Base-by-base conservation (phyloP, 2,797 vertebrate species). In the Cuculus canorus region DNA sequence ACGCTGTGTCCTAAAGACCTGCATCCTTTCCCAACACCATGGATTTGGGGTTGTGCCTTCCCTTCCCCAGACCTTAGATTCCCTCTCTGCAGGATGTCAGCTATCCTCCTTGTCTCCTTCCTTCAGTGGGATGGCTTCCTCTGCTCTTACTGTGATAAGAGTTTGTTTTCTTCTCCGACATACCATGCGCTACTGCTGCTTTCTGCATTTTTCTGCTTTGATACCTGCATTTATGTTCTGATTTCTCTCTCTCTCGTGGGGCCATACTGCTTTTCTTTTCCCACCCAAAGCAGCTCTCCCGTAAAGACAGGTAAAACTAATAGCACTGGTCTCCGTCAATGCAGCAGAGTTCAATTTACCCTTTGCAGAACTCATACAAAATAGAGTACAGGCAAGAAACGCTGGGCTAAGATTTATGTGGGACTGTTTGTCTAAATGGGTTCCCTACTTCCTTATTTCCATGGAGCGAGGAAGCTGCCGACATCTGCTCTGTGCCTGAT, bases 91-190 rank as follows among this genome's bases (percentile, higher is more conserved):
- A 72, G 90, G 93, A 89, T 87, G 91, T 33, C 78, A 43, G 61
- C 88, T 90, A 88, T 90, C 79, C 88, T 95, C 60, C 95, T 90
- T 66, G 85, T 92, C 88, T 88, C 88, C 91, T 96, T 92, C 93
- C 95, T 97, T 93, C 90, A 48, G 61, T 90, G 76, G 92, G 86
- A 86, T 65, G 85, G 88, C 93, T 95, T 95, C 93, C 95, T 95
- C 97, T 96, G 96, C 96, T 97, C 93, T 97, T 72, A 86, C 95
- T 94, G 90, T 85, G 86, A 96, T 94, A 96, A 97, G 96, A 93
- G 95, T 92, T 93, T 93, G 88, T 96, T 97, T 96, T 95, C 95
- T 93, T 93, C 77, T 76, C 86, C 65, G 64, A 6, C 56, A 82
- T 75, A 96, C 92, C 95, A 88, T 80, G 92, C 94, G 90, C 75